These are phyloP conservation scores for Steinernema feltiae DNA, from an alignment of 1,140 invertebrate genomes.

Conservation along the genomic window DNA sequence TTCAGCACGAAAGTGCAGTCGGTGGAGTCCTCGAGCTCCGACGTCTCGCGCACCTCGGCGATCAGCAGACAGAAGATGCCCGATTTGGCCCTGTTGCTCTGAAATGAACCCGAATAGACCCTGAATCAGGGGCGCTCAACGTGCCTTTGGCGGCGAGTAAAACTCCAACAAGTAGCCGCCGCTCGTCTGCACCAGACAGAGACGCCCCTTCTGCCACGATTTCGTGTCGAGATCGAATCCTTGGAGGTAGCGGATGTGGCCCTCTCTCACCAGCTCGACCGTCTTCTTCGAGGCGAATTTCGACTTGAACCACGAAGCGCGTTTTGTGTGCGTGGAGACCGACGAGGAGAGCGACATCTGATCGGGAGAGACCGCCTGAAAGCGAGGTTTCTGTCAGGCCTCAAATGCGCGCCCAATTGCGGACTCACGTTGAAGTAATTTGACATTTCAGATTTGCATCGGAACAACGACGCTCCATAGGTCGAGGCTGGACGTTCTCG, in stretches of 20 bases:
- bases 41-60: not conserved
- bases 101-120: not conserved
- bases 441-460: conserved; percentile 7
- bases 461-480: not conserved
- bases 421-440: not conserved
- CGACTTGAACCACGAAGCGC: not conserved
- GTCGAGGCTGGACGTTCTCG: not conserved
- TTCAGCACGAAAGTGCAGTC: conserved; percentile 1
- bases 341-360: not conserved
- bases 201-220: not conserved
- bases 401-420: not conserved
- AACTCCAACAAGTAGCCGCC: not conserved
- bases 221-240: not conserved
- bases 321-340: not conserved
- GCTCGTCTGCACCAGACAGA: not conserved
- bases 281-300: conserved; percentile 1
- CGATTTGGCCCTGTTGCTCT: not conserved
- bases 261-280: not conserved
- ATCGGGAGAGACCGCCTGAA: not conserved
- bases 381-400: not conserved
- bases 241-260: not conserved
- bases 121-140: not conserved
- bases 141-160: not conserved
- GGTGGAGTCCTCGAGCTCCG: not conserved
- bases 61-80: not conserved